These are phyloP conservation scores for Anomalospiza imberbis DNA, from an alignment of 2,797 vertebrate species.

Conservation along the genomic window DNA sequence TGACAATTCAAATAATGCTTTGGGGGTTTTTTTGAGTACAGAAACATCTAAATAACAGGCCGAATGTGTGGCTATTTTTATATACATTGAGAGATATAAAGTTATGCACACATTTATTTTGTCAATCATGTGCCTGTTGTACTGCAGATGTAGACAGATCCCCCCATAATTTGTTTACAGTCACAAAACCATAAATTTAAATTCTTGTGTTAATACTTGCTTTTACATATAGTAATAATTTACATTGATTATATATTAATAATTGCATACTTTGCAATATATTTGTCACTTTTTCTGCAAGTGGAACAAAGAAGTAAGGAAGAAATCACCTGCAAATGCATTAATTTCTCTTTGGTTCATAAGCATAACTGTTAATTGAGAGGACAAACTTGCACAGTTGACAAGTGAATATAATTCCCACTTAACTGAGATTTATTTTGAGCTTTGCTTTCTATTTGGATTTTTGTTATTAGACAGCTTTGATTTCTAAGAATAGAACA, in stretches of 20 bases:
- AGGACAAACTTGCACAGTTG: neutral
- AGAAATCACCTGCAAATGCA: neutral
- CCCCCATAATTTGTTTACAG: neutral
- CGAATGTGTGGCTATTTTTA: neutral
- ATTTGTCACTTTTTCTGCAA: neutral
- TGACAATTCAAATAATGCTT: neutral
- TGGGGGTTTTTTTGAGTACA: neutral
- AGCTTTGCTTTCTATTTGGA: neutral
- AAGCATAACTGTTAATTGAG: neutral
- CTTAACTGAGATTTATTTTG: neutral
- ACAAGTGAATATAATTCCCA: neutral
- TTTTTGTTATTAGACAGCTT: neutral
- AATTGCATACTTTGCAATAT: neutral
- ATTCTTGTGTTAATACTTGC: neutral
- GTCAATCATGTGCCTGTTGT: neutral
- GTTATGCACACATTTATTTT: neutral
- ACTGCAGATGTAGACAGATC: neutral
- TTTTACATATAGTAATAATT: neutral
- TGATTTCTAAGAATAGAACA: neutral
- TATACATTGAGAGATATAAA: too few species aligned
- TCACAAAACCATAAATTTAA: neutral
- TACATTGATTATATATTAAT: neutral
- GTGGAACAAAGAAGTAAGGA: neutral
- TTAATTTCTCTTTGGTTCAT: neutral
- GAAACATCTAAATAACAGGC: neutral